Percentiles rank a stretch among this genome's conserved stretches.
These are phyloP conservation scores for Eumerus sabulonum DNA, from an alignment of 2,888 invertebrate species.

Conservation along the genomic window DNA sequence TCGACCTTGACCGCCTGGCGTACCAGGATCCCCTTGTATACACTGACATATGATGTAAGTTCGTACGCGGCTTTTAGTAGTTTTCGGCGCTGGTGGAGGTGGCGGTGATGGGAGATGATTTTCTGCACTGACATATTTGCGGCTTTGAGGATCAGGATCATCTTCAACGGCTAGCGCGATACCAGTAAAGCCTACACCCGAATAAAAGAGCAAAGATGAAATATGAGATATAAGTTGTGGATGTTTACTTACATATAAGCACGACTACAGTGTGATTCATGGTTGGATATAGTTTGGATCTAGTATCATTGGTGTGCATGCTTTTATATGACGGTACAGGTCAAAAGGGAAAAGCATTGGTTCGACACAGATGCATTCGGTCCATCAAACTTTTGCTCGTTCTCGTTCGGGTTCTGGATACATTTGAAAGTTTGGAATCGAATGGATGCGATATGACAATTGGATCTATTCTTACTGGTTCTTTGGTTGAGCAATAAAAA, in stretches of 20 bases:
- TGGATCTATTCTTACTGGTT: no score
- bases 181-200: slow-evolving; percentile 24
- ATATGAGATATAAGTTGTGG: neutral
- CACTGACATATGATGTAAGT: slow-evolving; percentile 44
- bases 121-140: neutral
- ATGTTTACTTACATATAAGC: slow-evolving; percentile 31
- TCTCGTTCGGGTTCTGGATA: no score
- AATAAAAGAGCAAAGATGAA: neutral
- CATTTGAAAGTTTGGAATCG: no score
- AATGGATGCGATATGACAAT: no score
- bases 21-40: slow-evolving; percentile 81
- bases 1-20: slow-evolving; percentile 84
- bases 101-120: no score
- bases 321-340: slow-evolving; percentile 39
- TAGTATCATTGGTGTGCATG: neutral
- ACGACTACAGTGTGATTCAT: slow-evolving; percentile 28
- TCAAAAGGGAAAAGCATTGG: neutral
- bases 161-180: slow-evolving; percentile 1
- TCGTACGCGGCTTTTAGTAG: neutral
- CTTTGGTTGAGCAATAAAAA: no score
- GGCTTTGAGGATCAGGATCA: neutral
- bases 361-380: no score
- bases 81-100: no score
- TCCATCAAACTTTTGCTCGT: no score
- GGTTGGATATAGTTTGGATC: slow-evolving; percentile 26